Conservation (phyloP, 2,113 vertebrate genomes). For the Bostrychus sinensis region DNA sequence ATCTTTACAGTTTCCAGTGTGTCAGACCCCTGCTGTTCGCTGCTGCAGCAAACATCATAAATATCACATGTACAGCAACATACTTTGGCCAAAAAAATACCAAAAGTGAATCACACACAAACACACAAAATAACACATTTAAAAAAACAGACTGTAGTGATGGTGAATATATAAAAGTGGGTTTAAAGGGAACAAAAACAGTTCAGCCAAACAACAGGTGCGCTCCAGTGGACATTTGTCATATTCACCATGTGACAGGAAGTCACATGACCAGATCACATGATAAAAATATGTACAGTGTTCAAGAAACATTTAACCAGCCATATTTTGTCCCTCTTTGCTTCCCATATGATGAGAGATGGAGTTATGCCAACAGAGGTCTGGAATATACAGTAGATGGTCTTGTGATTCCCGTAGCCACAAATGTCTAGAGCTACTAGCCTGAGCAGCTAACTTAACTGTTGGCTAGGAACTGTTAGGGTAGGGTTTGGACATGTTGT, state of each 20-base stretch:
- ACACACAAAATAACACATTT: not conserved
- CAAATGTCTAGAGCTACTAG: no score
- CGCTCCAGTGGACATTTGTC: not conserved
- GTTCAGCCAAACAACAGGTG: not conserved
- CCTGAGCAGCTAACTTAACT: no score
- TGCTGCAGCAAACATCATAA: slow-evolving; percentile 69
- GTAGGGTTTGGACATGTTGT: no score
- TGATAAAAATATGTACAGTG: slow-evolving; percentile 35
- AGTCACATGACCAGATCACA: not conserved
- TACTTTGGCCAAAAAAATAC: slow-evolving; percentile 63
- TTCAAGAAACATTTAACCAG: no score
- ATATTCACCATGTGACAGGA: no score
- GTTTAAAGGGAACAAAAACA: not conserved
- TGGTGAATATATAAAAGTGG: not conserved
- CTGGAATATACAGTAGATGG: no score
- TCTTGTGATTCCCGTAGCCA: no score
- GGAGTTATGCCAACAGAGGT: no score
- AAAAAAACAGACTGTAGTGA: not conserved
- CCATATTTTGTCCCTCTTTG: not conserved
- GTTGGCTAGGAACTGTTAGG: no score
- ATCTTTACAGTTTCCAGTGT: slow-evolving; percentile 79
- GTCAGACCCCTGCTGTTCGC: slow-evolving; percentile 80
- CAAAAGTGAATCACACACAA: slow-evolving; percentile 26
- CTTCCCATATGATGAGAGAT: not conserved
- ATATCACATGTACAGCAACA: slow-evolving; percentile 60